Conservation (phyloP, 2,113 vertebrate genomes). For the Epinephelus moara region DNA sequence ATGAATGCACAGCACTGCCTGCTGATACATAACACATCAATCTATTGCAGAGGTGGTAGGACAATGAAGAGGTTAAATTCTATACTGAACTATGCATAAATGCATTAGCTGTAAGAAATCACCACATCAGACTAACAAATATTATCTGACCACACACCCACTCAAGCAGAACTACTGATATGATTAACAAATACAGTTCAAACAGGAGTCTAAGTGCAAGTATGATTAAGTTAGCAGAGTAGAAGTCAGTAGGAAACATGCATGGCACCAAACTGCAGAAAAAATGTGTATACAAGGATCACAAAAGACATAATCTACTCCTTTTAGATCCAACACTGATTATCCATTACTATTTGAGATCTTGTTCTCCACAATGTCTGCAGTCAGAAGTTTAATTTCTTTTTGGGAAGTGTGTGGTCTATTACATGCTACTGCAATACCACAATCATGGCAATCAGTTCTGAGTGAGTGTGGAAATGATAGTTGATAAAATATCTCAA, state of each 20-base stretch:
- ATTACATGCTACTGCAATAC: neutral
- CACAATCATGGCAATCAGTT: neutral
- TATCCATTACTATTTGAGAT: neutral
- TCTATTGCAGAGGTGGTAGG: neutral
- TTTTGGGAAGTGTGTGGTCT: neutral
- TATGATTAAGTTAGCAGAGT: neutral
- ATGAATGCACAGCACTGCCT: neutral
- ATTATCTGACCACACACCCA: neutral
- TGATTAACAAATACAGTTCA: conserved; percentile 14
- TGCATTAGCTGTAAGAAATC: neutral
- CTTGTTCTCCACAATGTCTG: neutral
- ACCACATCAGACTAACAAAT: neutral
- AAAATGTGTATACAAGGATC: neutral
- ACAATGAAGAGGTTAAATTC: neutral
- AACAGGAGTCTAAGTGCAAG: neutral
- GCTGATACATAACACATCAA: neutral
- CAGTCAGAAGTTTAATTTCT: neutral
- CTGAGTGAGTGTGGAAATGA: neutral
- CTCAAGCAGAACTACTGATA: neutral
- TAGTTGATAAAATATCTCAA: neutral
- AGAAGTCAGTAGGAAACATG: neutral
- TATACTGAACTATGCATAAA: conserved; percentile 5
- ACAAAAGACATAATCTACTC: neutral
- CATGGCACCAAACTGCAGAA: neutral
- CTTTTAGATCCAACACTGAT: neutral